phyloP scores from a whole-genome alignment of 2,113 vertebrate genomes.

The Rhinogobius similis region DNA sequence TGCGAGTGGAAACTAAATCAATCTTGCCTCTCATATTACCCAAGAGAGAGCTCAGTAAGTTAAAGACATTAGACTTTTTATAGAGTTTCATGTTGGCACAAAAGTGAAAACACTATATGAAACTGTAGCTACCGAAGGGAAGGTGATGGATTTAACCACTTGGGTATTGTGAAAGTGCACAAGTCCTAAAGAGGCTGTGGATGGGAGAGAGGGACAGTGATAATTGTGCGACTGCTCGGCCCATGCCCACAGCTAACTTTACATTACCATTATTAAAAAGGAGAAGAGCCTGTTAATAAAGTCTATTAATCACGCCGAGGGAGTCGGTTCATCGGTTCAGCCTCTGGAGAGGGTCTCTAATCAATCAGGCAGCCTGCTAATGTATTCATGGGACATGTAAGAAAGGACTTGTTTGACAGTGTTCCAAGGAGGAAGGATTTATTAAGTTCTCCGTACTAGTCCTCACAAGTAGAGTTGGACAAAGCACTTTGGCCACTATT shows the following conservation, averaged over 20 bases:
- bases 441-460: slow-evolving; percentile 76
- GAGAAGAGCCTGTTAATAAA: slow-evolving; percentile 81
- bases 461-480: slow-evolving; percentile 33
- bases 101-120: slow-evolving; percentile 57
- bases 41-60: slow-evolving; percentile 30
- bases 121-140: slow-evolving; percentile 51
- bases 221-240: slow-evolving; percentile 61
- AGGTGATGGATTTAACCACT: slow-evolving; percentile 61
- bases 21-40: slow-evolving; percentile 53
- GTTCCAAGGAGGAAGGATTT: slow-evolving; percentile 80
- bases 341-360: slow-evolving; percentile 74
- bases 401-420: slow-evolving; percentile 81
- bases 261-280: slow-evolving; percentile 81
- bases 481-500: not conserved
- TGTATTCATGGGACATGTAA: slow-evolving; percentile 79
- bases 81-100: slow-evolving; percentile 55
- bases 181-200: slow-evolving; percentile 47
- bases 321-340: slow-evolving; percentile 75
- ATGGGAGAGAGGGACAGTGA: slow-evolving; percentile 61
- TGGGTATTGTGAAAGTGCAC: slow-evolving; percentile 59
- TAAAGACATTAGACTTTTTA: slow-evolving; percentile 36
- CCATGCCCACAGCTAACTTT: slow-evolving; percentile 55
- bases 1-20: slow-evolving; percentile 54
- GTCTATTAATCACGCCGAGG: slow-evolving; percentile 82
- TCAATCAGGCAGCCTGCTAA: slow-evolving; percentile 78